Conservation (phyloP, 2,113 vertebrate genomes). For the Pseudorasbora parva region DNA sequence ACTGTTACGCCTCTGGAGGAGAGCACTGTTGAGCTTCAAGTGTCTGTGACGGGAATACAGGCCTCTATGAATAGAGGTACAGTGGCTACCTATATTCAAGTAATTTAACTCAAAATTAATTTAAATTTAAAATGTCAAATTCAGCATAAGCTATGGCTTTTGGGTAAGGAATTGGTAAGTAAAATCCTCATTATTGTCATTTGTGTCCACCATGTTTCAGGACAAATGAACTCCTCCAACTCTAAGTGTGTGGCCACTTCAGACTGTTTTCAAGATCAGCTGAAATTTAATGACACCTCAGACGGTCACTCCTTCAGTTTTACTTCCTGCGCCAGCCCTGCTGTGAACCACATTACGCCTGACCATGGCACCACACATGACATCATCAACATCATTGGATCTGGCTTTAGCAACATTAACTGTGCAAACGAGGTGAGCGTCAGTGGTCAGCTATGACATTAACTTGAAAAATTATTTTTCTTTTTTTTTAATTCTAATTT, state of each 20-base stretch:
- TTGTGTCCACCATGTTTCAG: constrained; percentile 47
- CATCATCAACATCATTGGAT: constrained; percentile 77
- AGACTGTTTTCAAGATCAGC: constrained; percentile 61
- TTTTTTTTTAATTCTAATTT: too few species aligned
- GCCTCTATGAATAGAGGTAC: constrained; percentile 68
- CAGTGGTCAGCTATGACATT: neutral
- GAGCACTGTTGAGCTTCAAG: constrained; percentile 56
- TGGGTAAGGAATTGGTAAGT: neutral
- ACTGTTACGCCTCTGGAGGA: constrained; percentile 68
- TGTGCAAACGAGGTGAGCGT: constrained; percentile 81
- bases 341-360: constrained; percentile 76
- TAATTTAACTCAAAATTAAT: neutral
- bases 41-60: constrained; percentile 70
- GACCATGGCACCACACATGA: constrained; percentile 76
- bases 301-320: constrained; percentile 67
- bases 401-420: constrained; percentile 72
- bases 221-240: constrained; percentile 12
- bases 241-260: constrained; percentile 64
- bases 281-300: constrained; percentile 24
- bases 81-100: neutral
- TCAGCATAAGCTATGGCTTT: too few species aligned
- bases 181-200: neutral
- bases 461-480: too few species aligned
- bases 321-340: constrained; percentile 76
- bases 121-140: neutral